Percentiles rank a stretch among this genome's conserved stretches.
Evolutionary conservation across 2,113 vertebrate species (phyloP).

Genomic region (Chascanopsetta lugubris): DNA sequence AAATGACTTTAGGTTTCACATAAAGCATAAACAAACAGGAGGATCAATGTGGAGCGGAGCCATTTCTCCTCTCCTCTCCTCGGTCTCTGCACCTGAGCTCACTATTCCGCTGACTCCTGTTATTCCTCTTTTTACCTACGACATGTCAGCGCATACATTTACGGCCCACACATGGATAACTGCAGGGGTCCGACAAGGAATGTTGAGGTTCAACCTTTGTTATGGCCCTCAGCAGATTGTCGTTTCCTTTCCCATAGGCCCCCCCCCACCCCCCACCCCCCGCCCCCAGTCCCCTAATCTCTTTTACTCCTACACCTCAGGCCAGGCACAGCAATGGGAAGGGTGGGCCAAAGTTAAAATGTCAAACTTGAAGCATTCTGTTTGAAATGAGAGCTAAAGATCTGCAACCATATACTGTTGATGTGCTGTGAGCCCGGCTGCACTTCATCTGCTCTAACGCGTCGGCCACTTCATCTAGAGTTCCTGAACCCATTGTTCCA

Average conservation of each 20-base stretch:
- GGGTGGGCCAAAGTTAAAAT: constrained; percentile 35
- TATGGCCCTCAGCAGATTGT: constrained; percentile 18
- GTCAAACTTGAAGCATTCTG: constrained; percentile 29
- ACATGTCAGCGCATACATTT: not conserved
- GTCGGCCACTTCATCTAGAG: too few species aligned
- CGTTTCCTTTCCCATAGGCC: constrained; percentile 28
- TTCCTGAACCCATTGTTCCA: not conserved
- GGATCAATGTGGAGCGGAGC: not conserved
- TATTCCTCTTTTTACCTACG: not conserved
- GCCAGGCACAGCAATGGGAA: constrained; percentile 11
- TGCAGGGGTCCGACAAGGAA: constrained; percentile 26
- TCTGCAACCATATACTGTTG: constrained; percentile 23
- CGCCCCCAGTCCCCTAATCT: not conserved
- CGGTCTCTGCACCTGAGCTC: not conserved
- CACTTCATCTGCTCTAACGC: not conserved
- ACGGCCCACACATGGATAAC: constrained; percentile 6
- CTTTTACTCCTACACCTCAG: constrained; percentile 15
- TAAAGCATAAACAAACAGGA: not conserved
- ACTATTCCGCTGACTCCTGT: not conserved
- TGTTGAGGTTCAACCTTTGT: constrained; percentile 18
- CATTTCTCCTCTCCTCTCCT: not conserved
- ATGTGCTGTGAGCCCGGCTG: not conserved
- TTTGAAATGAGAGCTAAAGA: constrained; percentile 21
- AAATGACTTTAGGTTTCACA: not conserved
- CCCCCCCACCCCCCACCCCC: not conserved